Base-by-base conservation (phyloP, 1,140 invertebrate genomes). In the Diorhabda sublineata region DNA sequence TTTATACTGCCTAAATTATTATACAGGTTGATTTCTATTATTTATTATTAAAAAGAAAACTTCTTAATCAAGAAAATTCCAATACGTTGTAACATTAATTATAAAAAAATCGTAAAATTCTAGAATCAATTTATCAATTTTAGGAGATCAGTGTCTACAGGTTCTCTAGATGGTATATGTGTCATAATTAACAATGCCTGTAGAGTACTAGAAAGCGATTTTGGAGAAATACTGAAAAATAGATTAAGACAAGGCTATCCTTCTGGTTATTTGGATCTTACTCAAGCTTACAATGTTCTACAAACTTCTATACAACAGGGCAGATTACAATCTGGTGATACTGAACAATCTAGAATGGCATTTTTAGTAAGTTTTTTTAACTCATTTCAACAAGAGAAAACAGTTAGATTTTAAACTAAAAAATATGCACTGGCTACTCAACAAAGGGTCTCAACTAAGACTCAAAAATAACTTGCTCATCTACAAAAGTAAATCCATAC, bases 141-240 rank as follows among this genome's bases (percentile, higher is more conserved):
- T 74, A 92, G 93, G 76, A 89, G 97, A 68, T 90, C 94, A 11
- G 87, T 97, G 63, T 91, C 91, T 5, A 97, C 92, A 77, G 92
- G 92, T 74, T 98, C 92, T 79, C 87, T 98, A 59, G 97, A 99
- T 82, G 97, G 96, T 56, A 90, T 96, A 59, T 99, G 98, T 85
- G 96, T 96, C 45, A 94, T 98, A 75, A 89, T 99, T 3, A 99
- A 99, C 82, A 96, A 97, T 83, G 93, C 92, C 2, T 92, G 91
- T 75, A 88, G 92, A 2, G 87, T 94, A 60, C 83, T 99, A 44
- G 97, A 99, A 83, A 90, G 91, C 64, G 91, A 94, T 73, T 95
- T 94, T 79, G 88, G 90, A 11, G 87, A 87, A 66, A 88, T 92
- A 45, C 84, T 98, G 42, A 89, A 90, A 65, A 85, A 85, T 41